phyloP scores from a whole-genome alignment of 2,888 invertebrate species.

The Callyntrura guangdongensis region DNA sequence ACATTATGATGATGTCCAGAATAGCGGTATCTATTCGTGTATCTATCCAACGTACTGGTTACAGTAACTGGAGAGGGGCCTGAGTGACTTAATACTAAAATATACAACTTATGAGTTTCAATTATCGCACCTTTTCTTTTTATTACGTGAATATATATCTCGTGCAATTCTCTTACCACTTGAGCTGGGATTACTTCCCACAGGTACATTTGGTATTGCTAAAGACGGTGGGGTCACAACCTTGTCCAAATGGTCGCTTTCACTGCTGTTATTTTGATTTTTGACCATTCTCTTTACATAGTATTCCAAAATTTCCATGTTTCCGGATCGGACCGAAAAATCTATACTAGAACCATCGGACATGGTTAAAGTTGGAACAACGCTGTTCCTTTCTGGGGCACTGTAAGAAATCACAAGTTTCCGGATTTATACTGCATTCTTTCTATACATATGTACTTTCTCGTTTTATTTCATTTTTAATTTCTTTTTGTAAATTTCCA shows the following conservation, averaged over 20 bases:
- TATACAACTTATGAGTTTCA: no score
- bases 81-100: conserved; percentile 79
- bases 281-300: conserved; percentile 86
- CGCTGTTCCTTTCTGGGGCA: conserved; percentile 82
- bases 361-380: conserved; percentile 84
- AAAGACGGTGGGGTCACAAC: conserved; percentile 84
- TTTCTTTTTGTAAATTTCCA: no score
- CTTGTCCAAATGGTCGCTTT: conserved; percentile 84
- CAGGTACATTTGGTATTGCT: conserved; percentile 76
- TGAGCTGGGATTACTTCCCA: conserved; percentile 74
- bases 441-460: no score
- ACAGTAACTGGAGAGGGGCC: conserved; percentile 76
- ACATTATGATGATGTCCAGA: conserved; percentile 78
- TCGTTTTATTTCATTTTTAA: no score
- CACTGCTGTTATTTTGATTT: conserved; percentile 84
- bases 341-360: conserved; percentile 86
- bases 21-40: conserved; percentile 77
- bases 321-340: conserved; percentile 87
- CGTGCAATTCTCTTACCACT: conserved; percentile 66
- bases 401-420: conserved; percentile 67
- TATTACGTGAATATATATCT: no score
- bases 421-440: not conserved
- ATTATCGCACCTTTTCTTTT: no score
- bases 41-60: conserved; percentile 81
- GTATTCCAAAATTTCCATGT: conserved; percentile 88